These are phyloP conservation scores for Tapirus terrestris DNA, from an alignment of 2,113 vertebrate species.

Conservation along the genomic window DNA sequence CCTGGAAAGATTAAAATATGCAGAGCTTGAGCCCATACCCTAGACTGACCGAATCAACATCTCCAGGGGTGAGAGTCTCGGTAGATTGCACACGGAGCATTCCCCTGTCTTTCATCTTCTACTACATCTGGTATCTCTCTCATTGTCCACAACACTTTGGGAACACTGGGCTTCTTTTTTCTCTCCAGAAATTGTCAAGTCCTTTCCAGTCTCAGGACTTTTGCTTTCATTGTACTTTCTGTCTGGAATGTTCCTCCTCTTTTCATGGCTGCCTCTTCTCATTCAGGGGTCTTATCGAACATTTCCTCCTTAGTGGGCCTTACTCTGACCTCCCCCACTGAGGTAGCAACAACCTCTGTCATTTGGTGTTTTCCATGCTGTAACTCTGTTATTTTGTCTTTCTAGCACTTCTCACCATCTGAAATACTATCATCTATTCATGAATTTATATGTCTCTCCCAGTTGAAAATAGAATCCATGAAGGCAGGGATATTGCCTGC, in stretches of 20 bases:
- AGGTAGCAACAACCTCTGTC: neutral
- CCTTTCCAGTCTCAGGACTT: neutral
- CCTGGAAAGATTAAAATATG: neutral
- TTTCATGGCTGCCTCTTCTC: neutral
- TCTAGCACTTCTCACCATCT: neutral
- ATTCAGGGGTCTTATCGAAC: neutral
- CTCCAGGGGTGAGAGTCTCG: neutral
- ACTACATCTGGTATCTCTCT: neutral
- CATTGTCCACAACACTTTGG: neutral
- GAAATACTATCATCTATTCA: neutral
- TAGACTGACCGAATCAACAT: neutral
- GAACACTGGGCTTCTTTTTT: neutral
- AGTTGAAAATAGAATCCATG: neutral
- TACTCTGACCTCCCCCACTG: neutral
- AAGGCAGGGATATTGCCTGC: neutral
- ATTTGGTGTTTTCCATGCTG: neutral
- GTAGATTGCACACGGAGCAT: neutral
- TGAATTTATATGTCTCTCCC: neutral
- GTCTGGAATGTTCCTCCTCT: neutral
- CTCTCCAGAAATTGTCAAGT: neutral
- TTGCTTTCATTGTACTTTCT: neutral
- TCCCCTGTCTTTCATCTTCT: neutral
- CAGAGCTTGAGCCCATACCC: neutral
- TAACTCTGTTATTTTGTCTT: neutral
- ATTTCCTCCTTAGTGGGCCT: neutral